These are phyloP conservation scores for Ectemnius cavifrons DNA, from an alignment of 2,888 invertebrate genomes.

Conservation along the genomic window DNA sequence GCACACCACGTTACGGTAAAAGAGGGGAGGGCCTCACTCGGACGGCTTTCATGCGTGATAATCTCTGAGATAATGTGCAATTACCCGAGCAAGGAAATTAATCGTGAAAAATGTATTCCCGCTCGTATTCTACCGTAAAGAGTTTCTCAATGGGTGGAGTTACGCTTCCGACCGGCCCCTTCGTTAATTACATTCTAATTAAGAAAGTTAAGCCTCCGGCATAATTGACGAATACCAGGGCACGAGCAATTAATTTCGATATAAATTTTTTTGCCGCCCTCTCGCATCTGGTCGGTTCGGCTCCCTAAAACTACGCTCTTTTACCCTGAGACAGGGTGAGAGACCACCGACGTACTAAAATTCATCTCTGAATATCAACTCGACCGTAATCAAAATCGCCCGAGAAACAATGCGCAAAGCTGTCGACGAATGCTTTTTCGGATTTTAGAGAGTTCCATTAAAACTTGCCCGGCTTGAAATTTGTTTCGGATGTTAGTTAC, in stretches of 20 bases:
- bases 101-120: too few species aligned
- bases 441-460: conserved; percentile 42
- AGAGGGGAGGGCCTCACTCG: too few species aligned
- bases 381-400: conserved; percentile 33
- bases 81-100: too few species aligned
- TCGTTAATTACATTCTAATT: too few species aligned
- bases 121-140: too few species aligned
- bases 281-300: too few species aligned
- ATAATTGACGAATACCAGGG: not conserved
- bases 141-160: too few species aligned
- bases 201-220: not conserved
- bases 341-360: not conserved
- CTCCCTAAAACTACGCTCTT: not conserved
- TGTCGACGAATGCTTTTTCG: conserved; percentile 7
- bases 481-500: conserved; percentile 53
- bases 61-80: too few species aligned
- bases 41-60: too few species aligned
- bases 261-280: not conserved
- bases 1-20: too few species aligned
- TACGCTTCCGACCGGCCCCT: too few species aligned
- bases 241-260: not conserved
- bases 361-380: not conserved
- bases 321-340: not conserved
- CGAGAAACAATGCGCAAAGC: conserved; percentile 31
- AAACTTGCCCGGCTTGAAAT: conserved; percentile 38